A percentile compares a stretch with the other conserved stretches of the same genome.
These are phyloP conservation scores for Drosophila baimaii DNA, from an alignment of 1,140 invertebrate genomes.

Conservation along the genomic window DNA sequence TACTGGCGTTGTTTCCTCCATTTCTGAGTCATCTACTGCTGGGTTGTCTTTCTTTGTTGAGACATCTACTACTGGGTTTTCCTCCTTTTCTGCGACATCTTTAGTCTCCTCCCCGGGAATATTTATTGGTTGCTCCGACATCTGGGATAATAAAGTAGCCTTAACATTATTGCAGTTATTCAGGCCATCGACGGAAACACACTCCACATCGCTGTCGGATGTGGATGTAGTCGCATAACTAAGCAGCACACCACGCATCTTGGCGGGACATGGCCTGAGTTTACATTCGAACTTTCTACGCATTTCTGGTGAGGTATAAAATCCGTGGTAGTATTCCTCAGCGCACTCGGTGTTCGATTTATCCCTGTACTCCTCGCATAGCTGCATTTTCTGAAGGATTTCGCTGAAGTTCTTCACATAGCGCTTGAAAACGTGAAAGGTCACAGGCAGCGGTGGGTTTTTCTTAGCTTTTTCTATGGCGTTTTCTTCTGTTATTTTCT, in stretches of 20 bases:
- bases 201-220: neutral
- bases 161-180: too few relatives aligned
- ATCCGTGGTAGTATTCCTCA: constrained; percentile 24
- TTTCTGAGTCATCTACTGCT: too few relatives aligned
- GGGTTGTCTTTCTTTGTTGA: too few relatives aligned
- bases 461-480: neutral
- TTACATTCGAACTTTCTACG: constrained; percentile 23
- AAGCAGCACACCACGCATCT: constrained; percentile 8
- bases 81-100: too few relatives aligned
- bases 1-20: too few relatives aligned
- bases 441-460: constrained; percentile 1
- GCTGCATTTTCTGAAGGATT: constrained; percentile 40
- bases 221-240: too few relatives aligned
- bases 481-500: neutral
- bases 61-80: too few relatives aligned
- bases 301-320: constrained; percentile 26
- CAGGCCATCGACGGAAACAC: too few relatives aligned
- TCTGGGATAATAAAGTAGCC: too few relatives aligned
- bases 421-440: constrained; percentile 20
- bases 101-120: neutral
- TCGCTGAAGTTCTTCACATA: constrained; percentile 23
- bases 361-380: neutral
- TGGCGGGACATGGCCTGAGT: constrained; percentile 39
- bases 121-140: neutral
- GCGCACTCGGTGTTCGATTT: constrained; percentile 12